A percentile compares a stretch with the other conserved stretches of the same genome.
These are phyloP conservation scores for Grapholita molesta DNA, from an alignment of 1,140 invertebrate genomes.

Conservation along the genomic window DNA sequence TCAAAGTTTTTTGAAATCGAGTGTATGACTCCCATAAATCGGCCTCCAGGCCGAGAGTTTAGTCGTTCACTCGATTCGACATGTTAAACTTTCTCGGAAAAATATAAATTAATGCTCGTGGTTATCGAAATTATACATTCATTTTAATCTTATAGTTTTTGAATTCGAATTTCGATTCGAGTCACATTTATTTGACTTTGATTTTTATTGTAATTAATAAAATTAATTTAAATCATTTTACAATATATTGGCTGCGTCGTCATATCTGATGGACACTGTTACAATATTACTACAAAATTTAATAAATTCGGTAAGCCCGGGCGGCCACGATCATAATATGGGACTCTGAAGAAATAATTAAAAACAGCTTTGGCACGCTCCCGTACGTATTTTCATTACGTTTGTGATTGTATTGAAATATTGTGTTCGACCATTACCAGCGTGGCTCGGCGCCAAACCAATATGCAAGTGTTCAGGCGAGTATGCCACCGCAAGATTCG, in stretches of 20 bases:
- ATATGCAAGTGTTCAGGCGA: conserved; percentile 11
- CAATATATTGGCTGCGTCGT: not conserved
- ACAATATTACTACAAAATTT: not conserved
- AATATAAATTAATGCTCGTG: too few relatives aligned
- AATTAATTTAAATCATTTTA: too few relatives aligned
- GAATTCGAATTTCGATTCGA: too few relatives aligned
- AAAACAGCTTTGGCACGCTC: conserved; percentile 11
- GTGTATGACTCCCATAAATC: too few relatives aligned
- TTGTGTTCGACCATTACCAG: not conserved
- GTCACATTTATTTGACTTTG: too few relatives aligned
- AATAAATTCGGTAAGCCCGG: not conserved
- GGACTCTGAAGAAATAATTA: conserved; percentile 9
- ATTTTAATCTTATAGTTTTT: too few relatives aligned
- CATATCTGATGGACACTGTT: not conserved
- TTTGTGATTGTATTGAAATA: conserved; percentile 18
- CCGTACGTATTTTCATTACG: conserved; percentile 7
- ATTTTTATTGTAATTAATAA: too few relatives aligned
- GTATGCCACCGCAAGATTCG: not conserved
- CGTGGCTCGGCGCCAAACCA: conserved; percentile 9
- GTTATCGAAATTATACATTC: too few relatives aligned
- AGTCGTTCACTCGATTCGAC: too few relatives aligned
- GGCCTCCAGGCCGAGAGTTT: too few relatives aligned
- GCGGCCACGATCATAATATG: not conserved
- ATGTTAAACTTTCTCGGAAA: too few relatives aligned
- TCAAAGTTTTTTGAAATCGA: too few relatives aligned